Evolutionary conservation across 1,140 invertebrate genomes (phyloP), one percentile per base, ranked within the genome.

Genomic region (Drosophila ironensis): DNA sequence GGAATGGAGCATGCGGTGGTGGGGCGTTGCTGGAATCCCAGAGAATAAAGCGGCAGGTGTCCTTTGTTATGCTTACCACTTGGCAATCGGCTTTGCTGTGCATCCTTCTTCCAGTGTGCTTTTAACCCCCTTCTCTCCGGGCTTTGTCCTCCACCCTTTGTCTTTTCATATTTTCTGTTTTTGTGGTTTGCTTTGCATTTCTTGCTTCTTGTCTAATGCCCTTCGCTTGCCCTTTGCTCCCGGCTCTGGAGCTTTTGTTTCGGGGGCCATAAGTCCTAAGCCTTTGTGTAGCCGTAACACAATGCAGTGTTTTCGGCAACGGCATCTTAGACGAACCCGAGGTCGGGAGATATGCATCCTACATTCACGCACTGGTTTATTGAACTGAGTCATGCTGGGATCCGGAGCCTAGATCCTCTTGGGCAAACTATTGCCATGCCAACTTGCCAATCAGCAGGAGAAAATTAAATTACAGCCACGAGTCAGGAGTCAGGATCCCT

Each of bases 51-150:
- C 59, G 67, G 80, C 80, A 80, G 80, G 81, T 86, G 81, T 86
- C 71, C 80, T 86, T 86, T 86, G 80, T 86, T 80, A 80, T 86
- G 78, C 80, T 84, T 80, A 80, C 78, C 78, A 86, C 74, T 84
- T 86, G 60, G 78, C 80, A 84, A 84, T 84, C 78, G 80, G 80
- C 80, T 84, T 84, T 84, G 73, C 61, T 42, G 66, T 66, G 61
- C 41, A 60, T 57, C 69, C 52, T 60, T 33, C 50, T 33, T 33
- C 30, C 11, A 33, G 20, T 19, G 40, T n/a, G n/a, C n/a, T 25
- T 41, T 46, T 33, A 35, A 56, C 14, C 28, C 41, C 30, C 30
- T 12, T 45, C 9, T 30, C 4, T 12, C 4, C 9, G n/a, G n/a
- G 17, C 38, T 66, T 74, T 71, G 66, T 82, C 57, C 61, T n/a